Base-by-base conservation (phyloP, 2,113 vertebrate genomes). In the Oncorhynchus keta region DNA sequence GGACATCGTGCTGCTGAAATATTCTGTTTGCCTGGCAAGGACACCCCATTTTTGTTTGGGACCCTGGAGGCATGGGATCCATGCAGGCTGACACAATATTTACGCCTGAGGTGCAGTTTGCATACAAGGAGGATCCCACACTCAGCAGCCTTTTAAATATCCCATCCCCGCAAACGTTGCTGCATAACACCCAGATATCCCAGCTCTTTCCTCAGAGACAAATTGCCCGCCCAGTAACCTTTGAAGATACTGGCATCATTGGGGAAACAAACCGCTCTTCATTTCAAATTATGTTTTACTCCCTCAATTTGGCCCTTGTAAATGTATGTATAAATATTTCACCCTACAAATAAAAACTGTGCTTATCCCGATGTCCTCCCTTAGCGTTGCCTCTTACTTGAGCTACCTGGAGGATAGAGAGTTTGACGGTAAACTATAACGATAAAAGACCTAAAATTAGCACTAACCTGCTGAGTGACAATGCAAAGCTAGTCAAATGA, bases 11-110 rank as follows among this genome's bases (percentile, higher is more conserved):
- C 73, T 84, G 73, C 83, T 86, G 73, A 84, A 86, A 86, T 74
- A 86, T 86, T 86, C 84, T 78, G 79, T 84, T 86, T 86, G 79
- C 74, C 66, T 79, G 70, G 74, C 64, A 55, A 75, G 75, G 79
- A 83, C 74, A 74, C 9, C 39, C 39, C 39, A 9, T 45, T 77
- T 83, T 79, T 75, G 79, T 81, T 83, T 75, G 28, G n/a, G 72
- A 75, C 79, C 82, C 82, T 32, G 49, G 81, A 71, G 79, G 48
- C 6, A 73, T 13, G 77, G 77, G 16, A 55, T 55, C 51, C 16
- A 82, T 75, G 74, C 75, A 77, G 82, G 79, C 79, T 79, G 79
- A 49, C 11, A 65, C 76, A 68, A 76, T 81, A 84, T 84, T 84
- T 78, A 77, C 28, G 75, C 84, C 79, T 32, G 59, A 14, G 70